Percentiles rank a stretch among this genome's conserved stretches.
Evolutionary conservation across 2,113 vertebrate species (phyloP).

Genomic region (Elephantulus edwardii): DNA sequence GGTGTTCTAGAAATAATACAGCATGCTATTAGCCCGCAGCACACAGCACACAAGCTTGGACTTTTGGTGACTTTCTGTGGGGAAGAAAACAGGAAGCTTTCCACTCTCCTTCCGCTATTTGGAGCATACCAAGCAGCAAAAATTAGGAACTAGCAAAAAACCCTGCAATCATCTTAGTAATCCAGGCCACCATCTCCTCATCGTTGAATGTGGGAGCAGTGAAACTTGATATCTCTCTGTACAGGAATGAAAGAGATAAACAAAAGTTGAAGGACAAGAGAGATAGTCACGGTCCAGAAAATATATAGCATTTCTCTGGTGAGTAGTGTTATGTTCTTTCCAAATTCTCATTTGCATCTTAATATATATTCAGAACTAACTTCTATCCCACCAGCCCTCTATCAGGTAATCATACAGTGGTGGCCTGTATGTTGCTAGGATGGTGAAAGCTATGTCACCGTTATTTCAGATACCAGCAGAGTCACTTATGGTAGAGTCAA

Average conservation of each 20-base stretch:
- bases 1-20: not conserved
- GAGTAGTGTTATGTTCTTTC: rapidly evolving
- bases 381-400: not conserved
- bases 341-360: not conserved
- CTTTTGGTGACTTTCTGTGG: not conserved
- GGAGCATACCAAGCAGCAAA: not conserved
- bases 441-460: not conserved
- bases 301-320: rapidly evolving
- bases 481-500: not conserved
- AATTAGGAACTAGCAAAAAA: not conserved
- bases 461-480: not conserved
- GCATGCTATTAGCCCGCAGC: too few species aligned
- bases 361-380: too few species aligned
- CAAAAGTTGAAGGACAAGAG: rapidly evolving
- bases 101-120: too few species aligned
- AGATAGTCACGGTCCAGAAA: not conserved
- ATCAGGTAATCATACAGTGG: not conserved
- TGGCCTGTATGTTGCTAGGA: not conserved
- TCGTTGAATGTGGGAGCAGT: not conserved
- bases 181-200: not conserved
- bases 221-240: not conserved
- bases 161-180: not conserved
- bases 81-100: not conserved
- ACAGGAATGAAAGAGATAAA: not conserved
- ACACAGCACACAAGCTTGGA: not conserved